A percentile compares a stretch with the other conserved stretches of the same genome.
Conservation (phyloP, 2,797 vertebrate species). For the Crenuchus spilurus region DNA sequence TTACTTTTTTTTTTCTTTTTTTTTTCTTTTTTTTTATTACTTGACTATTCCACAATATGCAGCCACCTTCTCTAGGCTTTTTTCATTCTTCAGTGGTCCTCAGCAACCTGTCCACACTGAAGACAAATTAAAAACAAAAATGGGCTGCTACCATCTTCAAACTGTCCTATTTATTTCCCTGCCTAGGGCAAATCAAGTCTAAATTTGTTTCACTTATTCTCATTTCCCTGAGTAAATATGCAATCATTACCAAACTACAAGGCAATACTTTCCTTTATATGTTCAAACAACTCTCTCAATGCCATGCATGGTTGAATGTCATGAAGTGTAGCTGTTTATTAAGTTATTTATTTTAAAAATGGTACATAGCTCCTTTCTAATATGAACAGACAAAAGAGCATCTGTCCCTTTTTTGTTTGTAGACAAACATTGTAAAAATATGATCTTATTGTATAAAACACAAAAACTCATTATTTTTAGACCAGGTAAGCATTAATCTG, state of each 20-base stretch:
- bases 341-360: too few relatives aligned
- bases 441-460: too few relatives aligned
- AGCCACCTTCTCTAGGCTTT: constrained; percentile 21
- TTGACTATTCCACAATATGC: constrained; percentile 28
- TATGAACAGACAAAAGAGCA: too few relatives aligned
- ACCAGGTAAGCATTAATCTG: too few relatives aligned
- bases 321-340: constrained; percentile 11
- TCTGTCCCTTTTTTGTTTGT: too few relatives aligned
- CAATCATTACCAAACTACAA: constrained; percentile 63
- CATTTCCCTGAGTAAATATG: constrained; percentile 58
- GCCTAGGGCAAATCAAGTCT: constrained; percentile 62
- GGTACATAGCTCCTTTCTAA: too few relatives aligned
- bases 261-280: background rate
- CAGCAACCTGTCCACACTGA: constrained; percentile 1
- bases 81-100: background rate
- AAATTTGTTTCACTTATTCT: constrained; percentile 69
- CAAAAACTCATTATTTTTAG: too few relatives aligned
- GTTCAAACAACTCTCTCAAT: background rate
- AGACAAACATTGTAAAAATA: too few relatives aligned
- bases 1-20: constrained; percentile 18
- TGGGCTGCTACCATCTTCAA: constrained; percentile 60
- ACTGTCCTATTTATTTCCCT: constrained; percentile 66
- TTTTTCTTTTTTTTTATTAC: background rate
- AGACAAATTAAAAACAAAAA: constrained; percentile 39
- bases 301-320: background rate